Conservation (phyloP, 2,113 vertebrate genomes). For the Odontophorus gujanensis region DNA sequence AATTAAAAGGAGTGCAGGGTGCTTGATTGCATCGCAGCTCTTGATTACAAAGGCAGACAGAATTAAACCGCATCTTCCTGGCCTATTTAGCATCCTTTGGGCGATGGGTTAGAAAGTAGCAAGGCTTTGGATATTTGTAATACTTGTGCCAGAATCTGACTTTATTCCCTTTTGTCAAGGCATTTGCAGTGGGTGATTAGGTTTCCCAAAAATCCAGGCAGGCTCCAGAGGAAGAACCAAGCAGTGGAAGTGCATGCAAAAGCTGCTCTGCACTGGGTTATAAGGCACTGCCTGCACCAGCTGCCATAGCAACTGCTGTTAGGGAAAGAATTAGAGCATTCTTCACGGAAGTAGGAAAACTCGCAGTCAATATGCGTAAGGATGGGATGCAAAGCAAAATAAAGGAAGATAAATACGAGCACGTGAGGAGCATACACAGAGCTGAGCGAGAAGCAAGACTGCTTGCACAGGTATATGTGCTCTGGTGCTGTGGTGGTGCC, state of each 20-base stretch:
- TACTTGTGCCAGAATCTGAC: background rate
- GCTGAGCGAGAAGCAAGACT: background rate
- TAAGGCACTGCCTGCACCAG: slow-evolving; percentile 46
- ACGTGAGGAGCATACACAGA: background rate
- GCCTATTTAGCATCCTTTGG: slow-evolving; percentile 26
- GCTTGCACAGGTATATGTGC: background rate
- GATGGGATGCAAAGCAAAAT: slow-evolving; percentile 5
- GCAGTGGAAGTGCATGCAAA: background rate
- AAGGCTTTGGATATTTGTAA: background rate
- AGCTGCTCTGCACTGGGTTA: slow-evolving; percentile 16
- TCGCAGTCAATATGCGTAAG: background rate
- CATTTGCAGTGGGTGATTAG: background rate
- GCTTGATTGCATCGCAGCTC: slow-evolving; percentile 57
- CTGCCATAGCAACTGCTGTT: slow-evolving; percentile 66
- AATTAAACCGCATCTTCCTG: slow-evolving; percentile 44
- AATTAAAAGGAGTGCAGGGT: slow-evolving; percentile 12
- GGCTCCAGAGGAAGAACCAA: slow-evolving; percentile 19
- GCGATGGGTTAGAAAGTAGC: background rate
- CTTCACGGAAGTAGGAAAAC: slow-evolving; percentile 22
- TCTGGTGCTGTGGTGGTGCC: background rate
- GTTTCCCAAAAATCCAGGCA: background rate
- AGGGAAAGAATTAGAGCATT: slow-evolving; percentile 57
- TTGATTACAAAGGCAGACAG: slow-evolving; percentile 57
- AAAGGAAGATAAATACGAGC: background rate
- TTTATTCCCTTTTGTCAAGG: background rate